Evolutionary conservation across 2,113 vertebrate species (phyloP).

Genomic region (Formicarius rufipectus): DNA sequence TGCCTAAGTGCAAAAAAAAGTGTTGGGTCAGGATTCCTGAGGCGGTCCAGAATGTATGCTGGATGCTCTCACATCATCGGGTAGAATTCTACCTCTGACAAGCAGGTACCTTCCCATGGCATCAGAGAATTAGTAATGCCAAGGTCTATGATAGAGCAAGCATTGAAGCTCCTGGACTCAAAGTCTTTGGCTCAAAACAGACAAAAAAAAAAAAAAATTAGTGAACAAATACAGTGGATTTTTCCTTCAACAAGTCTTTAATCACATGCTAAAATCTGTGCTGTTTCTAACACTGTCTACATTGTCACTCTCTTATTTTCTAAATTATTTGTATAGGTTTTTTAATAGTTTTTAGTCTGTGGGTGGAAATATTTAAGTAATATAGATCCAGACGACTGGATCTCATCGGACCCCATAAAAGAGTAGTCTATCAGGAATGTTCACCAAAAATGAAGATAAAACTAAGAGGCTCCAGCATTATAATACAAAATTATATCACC

Average conservation of each 20-base stretch:
- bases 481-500: background rate
- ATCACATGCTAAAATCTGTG: background rate
- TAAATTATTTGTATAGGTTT: background rate
- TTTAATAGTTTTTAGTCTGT: background rate
- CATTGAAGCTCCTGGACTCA: background rate
- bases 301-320: background rate
- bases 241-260: background rate
- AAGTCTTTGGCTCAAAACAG: background rate
- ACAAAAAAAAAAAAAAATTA: background rate
- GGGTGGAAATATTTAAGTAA: background rate
- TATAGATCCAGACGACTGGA: background rate
- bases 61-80: background rate
- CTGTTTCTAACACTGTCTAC: background rate
- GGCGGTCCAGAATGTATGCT: background rate
- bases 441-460: background rate
- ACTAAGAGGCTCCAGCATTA: background rate
- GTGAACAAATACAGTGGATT: background rate
- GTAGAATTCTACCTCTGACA: background rate
- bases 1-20: background rate
- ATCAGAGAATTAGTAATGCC: background rate
- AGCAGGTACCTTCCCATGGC: background rate
- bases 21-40: background rate
- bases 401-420: background rate
- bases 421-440: background rate
- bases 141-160: background rate